Evolutionary conservation across 2,888 invertebrate species (phyloP), one percentile per base, ranked within the genome.

Genomic region (Synergus laeviventris): DNA sequence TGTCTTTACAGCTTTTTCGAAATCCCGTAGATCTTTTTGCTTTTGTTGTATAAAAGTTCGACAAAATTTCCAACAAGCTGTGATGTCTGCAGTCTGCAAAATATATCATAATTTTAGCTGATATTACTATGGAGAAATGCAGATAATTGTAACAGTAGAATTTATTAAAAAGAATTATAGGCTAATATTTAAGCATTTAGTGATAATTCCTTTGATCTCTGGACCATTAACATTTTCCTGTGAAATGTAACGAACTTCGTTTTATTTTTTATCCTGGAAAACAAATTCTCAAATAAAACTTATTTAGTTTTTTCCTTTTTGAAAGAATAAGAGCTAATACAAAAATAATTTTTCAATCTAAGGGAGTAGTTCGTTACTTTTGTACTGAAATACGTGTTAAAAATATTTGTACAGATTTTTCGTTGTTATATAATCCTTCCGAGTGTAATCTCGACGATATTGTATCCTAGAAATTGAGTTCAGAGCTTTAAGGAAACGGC

Each of bases 121-220:
- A 64, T 39, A 21, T 42, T 21, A 14, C 7, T 42, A 14, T 42
- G 16, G 39, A 73, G 49, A 70, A 74, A 64, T 60, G 76, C 66
- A 77, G 61, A 59, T 76, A 80, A 80, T 79, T 81, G 79, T 83
- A 80, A 79, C 82, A 5, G 39, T 64, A 18, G 39, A 66, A 66
- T 42, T 66, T 66, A 66, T 42, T 66, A 24, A 24, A 61, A 61
- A 38, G 38, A 18, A 42, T 66, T 14, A 24, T 42, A 21, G 39
- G 42, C 14, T 66, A 66, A 24, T 42, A 24, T 66, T 62, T 66
- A 66, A 66, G 64, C 42, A 42, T 66, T 9, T 66, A 66, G 60
- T 81, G 79, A 81, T 85, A 86, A 82, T 81, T 84, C 75, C 83
- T 82, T 82, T 85, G 85, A 87, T 85, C 86, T 84, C 86, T 85